Percentiles rank a stretch among this genome's conserved stretches.
Evolutionary conservation across 1,140 invertebrate genomes (phyloP).

Genomic region (Drosophila baimaii): DNA sequence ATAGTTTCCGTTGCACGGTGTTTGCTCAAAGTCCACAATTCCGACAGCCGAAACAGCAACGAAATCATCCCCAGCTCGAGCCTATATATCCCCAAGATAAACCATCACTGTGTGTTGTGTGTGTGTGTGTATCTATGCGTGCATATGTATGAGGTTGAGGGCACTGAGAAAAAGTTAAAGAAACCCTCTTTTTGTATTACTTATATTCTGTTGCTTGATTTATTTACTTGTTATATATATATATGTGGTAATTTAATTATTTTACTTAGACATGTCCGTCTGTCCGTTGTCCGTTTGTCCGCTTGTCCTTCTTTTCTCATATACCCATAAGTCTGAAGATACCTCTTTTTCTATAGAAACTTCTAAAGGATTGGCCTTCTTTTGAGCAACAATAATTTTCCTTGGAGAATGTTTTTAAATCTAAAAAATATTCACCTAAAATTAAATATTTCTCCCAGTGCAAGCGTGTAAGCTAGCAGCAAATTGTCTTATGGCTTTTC

Average conservation of each 20-base stretch:
- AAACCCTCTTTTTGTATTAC: background rate
- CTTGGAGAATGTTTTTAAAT: no score
- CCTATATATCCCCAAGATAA: slow-evolving; percentile 30
- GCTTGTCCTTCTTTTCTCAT: no score
- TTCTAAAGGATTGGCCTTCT: no score
- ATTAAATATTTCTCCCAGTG: background rate
- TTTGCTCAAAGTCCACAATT: slow-evolving; percentile 52
- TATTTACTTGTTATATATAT: background rate
- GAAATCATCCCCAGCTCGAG: slow-evolving; percentile 28
- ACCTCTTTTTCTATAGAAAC: no score
- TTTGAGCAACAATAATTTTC: no score
- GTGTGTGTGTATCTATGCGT: background rate
- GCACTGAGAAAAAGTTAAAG: background rate
- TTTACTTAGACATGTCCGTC: no score
- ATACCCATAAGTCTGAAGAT: no score
- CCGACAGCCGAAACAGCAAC: slow-evolving; percentile 21
- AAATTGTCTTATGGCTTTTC: slow-evolving; percentile 78
- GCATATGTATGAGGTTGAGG: slow-evolving; percentile 8
- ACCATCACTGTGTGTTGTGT: background rate
- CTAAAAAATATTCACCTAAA: no score
- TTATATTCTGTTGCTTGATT: no score
- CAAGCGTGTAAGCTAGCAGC: slow-evolving; percentile 33
- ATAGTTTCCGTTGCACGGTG: slow-evolving; percentile 59
- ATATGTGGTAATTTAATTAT: no score
- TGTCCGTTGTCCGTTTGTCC: no score